These are phyloP conservation scores for Crocallis elinguaria DNA, from an alignment of 2,888 invertebrate genomes.

Conservation along the genomic window DNA sequence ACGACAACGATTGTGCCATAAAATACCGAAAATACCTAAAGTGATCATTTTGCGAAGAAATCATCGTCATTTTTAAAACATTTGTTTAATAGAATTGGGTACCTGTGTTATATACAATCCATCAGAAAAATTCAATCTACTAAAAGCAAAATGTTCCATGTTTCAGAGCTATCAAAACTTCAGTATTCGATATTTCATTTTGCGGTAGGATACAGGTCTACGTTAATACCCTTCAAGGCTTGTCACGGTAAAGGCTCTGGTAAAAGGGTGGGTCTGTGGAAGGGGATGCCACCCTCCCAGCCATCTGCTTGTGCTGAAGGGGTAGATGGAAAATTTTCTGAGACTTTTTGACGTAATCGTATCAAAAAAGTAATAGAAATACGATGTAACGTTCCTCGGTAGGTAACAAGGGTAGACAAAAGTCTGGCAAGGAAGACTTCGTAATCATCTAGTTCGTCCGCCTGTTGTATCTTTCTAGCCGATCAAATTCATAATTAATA, in stretches of 20 bases:
- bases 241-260: background rate
- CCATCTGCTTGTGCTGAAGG: slow-evolving; percentile 16
- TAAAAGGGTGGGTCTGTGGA: slow-evolving; percentile 2
- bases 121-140: background rate
- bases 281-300: background rate
- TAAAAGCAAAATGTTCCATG: background rate
- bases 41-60: background rate
- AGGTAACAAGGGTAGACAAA: too few species aligned
- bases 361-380: background rate
- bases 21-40: too few species aligned
- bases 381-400: too few species aligned
- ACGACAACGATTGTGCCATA: too few species aligned
- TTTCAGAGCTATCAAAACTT: background rate
- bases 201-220: background rate
- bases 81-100: too few species aligned
- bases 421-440: too few species aligned
- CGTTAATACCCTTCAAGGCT: slow-evolving; percentile 1
- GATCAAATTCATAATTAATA: too few species aligned
- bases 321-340: background rate
- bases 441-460: too few species aligned
- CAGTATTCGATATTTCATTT: slow-evolving; percentile 3
- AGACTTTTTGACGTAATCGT: background rate
- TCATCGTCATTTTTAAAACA: too few species aligned
- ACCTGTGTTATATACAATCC: too few species aligned
- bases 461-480: too few species aligned